phyloP scores from a whole-genome alignment of 2,888 invertebrate species.

The Liopterus haemorrhoidalis region DNA sequence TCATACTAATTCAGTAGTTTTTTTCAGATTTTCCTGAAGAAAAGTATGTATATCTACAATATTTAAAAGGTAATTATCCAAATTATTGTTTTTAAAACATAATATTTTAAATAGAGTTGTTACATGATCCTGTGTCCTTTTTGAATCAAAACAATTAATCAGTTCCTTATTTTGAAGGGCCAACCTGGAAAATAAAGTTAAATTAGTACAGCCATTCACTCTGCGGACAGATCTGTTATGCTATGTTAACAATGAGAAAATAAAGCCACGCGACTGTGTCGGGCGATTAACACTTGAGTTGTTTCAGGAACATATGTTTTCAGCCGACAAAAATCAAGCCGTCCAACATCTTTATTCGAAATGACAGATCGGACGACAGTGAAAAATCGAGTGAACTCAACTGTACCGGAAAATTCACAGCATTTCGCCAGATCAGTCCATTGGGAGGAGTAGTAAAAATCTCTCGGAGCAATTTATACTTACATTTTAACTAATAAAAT shows the following conservation, averaged over 20 bases:
- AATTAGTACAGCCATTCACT: constrained; percentile 20
- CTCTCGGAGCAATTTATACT: constrained; percentile 37
- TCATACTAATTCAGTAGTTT: constrained; percentile 2
- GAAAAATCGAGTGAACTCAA: no score
- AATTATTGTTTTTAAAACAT: constrained; percentile 30
- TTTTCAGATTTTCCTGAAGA: constrained; percentile 34
- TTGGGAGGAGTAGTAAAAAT: not conserved
- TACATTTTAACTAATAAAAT: constrained; percentile 64
- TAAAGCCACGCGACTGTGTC: no score
- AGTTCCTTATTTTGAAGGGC: constrained; percentile 36
- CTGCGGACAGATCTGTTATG: no score
- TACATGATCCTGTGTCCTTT: constrained; percentile 32
- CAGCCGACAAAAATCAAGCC: no score
- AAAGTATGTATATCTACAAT: constrained; percentile 35
- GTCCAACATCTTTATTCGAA: no score
- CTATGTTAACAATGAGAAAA: not conserved
- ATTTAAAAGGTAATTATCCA: constrained; percentile 32
- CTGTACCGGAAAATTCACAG: no score
- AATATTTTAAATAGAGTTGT: constrained; percentile 31
- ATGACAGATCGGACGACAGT: no score
- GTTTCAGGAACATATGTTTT: no score
- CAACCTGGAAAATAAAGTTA: constrained; percentile 34
- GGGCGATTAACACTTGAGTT: no score
- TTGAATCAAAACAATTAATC: constrained; percentile 32
- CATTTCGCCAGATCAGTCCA: not conserved